Conservation (phyloP, 2,888 invertebrate species). For the Onthophagus sagittarius region DNA sequence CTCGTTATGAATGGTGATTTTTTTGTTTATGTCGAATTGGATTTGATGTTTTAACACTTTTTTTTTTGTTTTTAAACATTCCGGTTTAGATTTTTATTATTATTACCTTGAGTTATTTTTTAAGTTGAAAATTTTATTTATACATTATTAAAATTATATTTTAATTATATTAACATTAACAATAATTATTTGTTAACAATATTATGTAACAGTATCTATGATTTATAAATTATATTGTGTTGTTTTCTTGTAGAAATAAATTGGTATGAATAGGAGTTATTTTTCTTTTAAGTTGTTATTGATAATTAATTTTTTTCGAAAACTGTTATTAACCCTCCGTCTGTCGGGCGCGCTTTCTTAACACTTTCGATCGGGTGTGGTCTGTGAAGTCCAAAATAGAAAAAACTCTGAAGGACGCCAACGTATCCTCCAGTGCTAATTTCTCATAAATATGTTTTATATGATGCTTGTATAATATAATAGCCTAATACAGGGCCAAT, state of each 20-base stretch:
- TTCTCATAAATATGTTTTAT: too few species aligned
- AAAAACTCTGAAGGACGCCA: too few species aligned
- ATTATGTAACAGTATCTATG: background rate
- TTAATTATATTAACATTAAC: too few species aligned
- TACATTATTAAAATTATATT: background rate
- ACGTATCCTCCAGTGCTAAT: too few species aligned
- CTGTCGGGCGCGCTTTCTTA: too few species aligned
- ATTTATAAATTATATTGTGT: background rate
- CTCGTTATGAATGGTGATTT: background rate
- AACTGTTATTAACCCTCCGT: too few species aligned
- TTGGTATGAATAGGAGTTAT: background rate
- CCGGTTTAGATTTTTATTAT: background rate
- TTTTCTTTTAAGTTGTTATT: background rate
- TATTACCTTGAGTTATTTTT: background rate
- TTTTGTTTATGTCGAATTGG: background rate
- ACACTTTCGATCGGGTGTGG: too few species aligned
- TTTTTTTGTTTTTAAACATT: background rate
- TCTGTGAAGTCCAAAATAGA: too few species aligned
- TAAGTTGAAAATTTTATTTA: background rate
- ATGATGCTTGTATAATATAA: too few species aligned
- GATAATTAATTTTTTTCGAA: background rate
- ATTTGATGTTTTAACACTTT: background rate
- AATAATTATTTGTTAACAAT: too few species aligned
- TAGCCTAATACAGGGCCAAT: too few species aligned
- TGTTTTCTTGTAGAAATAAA: background rate